phyloP scores from a whole-genome alignment of 1,140 invertebrate genomes.

The Papilio polytes region DNA sequence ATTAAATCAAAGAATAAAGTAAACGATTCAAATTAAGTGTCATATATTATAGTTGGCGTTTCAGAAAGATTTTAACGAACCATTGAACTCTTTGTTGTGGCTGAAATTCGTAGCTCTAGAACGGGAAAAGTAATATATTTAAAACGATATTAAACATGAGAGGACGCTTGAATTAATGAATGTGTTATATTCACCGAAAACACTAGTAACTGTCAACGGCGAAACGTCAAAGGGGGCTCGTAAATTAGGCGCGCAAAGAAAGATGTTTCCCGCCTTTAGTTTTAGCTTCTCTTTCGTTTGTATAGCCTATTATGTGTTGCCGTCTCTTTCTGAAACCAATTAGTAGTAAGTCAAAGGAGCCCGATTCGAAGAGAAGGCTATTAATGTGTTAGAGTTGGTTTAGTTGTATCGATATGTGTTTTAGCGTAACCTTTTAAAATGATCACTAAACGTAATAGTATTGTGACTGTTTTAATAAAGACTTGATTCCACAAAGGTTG shows the following conservation, averaged over 20 bases:
- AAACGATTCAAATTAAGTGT: slow-evolving; percentile 51
- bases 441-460: background rate
- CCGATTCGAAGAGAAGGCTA: slow-evolving; percentile 58
- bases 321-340: slow-evolving; percentile 65
- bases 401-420: slow-evolving; percentile 29
- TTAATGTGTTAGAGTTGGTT: slow-evolving; percentile 53
- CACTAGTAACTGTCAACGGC: slow-evolving; percentile 76
- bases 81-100: slow-evolving; percentile 67
- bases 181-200: slow-evolving; percentile 69
- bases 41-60: slow-evolving; percentile 46
- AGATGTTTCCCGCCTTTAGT: slow-evolving; percentile 69
- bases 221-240: slow-evolving; percentile 66
- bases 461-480: background rate
- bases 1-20: slow-evolving; percentile 41
- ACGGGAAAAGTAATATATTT: slow-evolving; percentile 61
- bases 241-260: slow-evolving; percentile 72
- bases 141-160: slow-evolving; percentile 56
- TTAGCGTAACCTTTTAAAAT: slow-evolving; percentile 37
- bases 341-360: slow-evolving; percentile 67
- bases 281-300: slow-evolving; percentile 48
- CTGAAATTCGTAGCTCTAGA: slow-evolving; percentile 45
- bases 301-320: slow-evolving; percentile 27
- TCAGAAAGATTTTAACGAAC: slow-evolving; percentile 65
- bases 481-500: background rate
- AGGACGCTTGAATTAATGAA: slow-evolving; percentile 62